Percentiles rank a stretch among this genome's conserved stretches.
Evolutionary conservation across 2,888 invertebrate genomes (phyloP).

Genomic region (Stomorhina lunata): DNA sequence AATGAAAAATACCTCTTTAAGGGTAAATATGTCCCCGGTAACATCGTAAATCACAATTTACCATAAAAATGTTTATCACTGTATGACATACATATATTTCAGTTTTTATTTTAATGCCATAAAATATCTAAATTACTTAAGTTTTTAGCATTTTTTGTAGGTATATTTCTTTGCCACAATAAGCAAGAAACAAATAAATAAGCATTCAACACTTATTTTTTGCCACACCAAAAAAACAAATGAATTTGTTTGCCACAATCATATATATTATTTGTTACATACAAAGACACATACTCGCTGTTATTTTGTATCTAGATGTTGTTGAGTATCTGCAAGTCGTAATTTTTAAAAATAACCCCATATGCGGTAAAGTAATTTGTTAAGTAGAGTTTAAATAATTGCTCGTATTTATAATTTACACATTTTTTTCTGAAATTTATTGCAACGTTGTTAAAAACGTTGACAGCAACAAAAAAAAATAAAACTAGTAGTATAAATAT

Average conservation of each 20-base stretch:
- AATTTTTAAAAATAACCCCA: constrained; percentile 69
- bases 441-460: constrained; percentile 72
- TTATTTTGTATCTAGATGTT: not conserved
- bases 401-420: constrained; percentile 81
- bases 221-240: not conserved
- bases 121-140: constrained; percentile 49
- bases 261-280: too few relatives aligned
- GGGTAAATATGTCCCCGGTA: constrained; percentile 24
- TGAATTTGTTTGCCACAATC: not conserved
- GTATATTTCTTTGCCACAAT: not conserved
- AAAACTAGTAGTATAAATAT: constrained; percentile 12
- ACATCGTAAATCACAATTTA: constrained; percentile 53
- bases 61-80: constrained; percentile 53
- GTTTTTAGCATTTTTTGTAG: not conserved
- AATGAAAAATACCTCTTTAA: constrained; percentile 9
- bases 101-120: constrained; percentile 34
- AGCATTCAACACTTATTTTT: constrained; percentile 34
- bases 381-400: constrained; percentile 81
- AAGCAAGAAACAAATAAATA: constrained; percentile 37
- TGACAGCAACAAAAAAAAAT: not conserved
- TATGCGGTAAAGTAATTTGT: constrained; percentile 80
- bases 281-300: not conserved
- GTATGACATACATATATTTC: constrained; percentile 53
- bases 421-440: constrained; percentile 79
- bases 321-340: constrained; percentile 49